Percentiles rank a stretch among this genome's conserved stretches.
Evolutionary conservation across 2,797 vertebrate species (phyloP).

Genomic region (Tenualosa ilisha): DNA sequence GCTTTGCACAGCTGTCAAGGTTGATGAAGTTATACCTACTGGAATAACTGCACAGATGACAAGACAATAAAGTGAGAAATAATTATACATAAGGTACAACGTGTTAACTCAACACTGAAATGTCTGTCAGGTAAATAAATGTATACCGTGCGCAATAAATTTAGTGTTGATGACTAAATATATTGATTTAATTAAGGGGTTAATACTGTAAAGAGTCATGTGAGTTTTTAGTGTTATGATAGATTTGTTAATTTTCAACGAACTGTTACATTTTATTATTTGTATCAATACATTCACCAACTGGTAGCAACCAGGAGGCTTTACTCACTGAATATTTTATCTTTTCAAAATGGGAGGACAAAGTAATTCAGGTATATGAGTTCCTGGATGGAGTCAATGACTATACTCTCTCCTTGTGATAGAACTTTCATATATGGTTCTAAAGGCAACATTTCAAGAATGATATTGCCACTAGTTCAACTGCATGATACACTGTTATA

Average conservation of each 20-base stretch:
- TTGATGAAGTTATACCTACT: background rate
- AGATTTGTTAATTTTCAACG: no score
- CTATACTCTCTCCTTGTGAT: no score
- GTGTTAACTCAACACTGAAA: background rate
- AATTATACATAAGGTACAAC: background rate
- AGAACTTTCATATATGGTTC: no score
- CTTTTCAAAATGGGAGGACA: background rate
- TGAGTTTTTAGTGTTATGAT: no score
- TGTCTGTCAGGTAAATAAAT: background rate
- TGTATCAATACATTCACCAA: no score
- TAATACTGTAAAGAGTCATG: background rate
- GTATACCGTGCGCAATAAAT: background rate
- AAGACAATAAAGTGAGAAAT: background rate
- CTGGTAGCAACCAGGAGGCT: no score
- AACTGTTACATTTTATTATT: no score
- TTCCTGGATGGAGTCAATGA: background rate
- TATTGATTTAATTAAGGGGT: background rate
- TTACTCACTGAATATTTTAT: no score
- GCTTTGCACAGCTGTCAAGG: background rate
- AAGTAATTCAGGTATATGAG: background rate
- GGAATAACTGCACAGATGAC: background rate
- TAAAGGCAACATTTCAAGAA: background rate
- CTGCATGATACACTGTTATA: background rate
- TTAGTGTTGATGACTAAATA: background rate
- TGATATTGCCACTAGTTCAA: background rate